Conservation (phyloP, 2,113 vertebrate species). For the Cinclus mexicanus region DNA sequence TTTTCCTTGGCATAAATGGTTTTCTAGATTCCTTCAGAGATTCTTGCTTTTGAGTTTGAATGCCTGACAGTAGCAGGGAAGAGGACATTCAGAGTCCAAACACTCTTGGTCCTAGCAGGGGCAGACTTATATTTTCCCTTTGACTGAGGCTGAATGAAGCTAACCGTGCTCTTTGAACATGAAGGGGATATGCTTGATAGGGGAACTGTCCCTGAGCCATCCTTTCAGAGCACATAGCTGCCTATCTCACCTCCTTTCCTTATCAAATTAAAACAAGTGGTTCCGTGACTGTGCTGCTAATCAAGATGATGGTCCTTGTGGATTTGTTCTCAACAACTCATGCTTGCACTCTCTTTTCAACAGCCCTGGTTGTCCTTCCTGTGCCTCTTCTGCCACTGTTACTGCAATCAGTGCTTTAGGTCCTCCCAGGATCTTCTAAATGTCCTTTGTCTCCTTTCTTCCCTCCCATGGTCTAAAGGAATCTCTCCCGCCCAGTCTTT, state of each 20-base stretch:
- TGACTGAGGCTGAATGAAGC: neutral
- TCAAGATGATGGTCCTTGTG: conserved; percentile 32
- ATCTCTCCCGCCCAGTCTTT: neutral
- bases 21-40: neutral
- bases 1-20: neutral
- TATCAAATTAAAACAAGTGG: conserved; percentile 36
- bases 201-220: neutral
- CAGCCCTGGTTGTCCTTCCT: neutral
- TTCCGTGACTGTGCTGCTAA: conserved; percentile 22
- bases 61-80: neutral
- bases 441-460: neutral
- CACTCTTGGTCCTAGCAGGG: neutral
- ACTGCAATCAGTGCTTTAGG: neutral
- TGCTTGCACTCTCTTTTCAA: neutral
- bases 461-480: neutral
- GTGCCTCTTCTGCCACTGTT: neutral
- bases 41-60: neutral
- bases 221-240: neutral
- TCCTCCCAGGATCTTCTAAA: neutral
- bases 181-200: neutral
- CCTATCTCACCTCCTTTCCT: conserved; percentile 32
- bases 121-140: neutral
- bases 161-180: neutral
- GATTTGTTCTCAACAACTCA: conserved; percentile 12
- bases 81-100: neutral